These are phyloP conservation scores for Syngnathus scovelli DNA, from an alignment of 2,113 vertebrate genomes.

Conservation along the genomic window DNA sequence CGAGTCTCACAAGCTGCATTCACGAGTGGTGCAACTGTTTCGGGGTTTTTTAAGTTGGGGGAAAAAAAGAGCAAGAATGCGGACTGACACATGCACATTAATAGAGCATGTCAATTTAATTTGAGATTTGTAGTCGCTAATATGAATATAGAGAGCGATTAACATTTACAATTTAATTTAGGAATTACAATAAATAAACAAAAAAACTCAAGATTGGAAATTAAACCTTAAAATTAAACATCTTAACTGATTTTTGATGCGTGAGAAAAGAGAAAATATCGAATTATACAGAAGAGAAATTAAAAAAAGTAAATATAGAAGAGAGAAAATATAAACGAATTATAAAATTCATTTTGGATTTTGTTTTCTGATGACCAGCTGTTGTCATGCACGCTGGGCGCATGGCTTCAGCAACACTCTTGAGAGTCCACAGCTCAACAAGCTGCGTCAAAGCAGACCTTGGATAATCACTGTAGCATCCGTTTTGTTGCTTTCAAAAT, in stretches of 20 bases:
- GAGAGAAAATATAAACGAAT: background rate
- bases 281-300: too few relatives aligned
- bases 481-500: slow-evolving; percentile 44
- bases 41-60: too few relatives aligned
- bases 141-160: too few relatives aligned
- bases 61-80: background rate
- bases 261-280: too few relatives aligned
- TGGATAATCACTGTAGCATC: slow-evolving; percentile 3
- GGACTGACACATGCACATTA: background rate
- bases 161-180: too few relatives aligned
- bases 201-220: too few relatives aligned
- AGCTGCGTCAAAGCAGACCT: background rate
- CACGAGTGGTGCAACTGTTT: background rate
- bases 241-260: too few relatives aligned
- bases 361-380: slow-evolving; percentile 17
- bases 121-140: too few relatives aligned
- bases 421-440: slow-evolving; percentile 8
- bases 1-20: slow-evolving; percentile 19
- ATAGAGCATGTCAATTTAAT: background rate
- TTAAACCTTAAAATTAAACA: too few relatives aligned
- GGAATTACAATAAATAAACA: too few relatives aligned
- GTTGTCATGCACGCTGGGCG: slow-evolving; percentile 31
- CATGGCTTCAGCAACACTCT: slow-evolving; percentile 30
- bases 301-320: too few relatives aligned
- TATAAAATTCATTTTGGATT: background rate